Evolutionary conservation across 2,113 vertebrate species (phyloP).

Genomic region (Eulemur rufifrons): DNA sequence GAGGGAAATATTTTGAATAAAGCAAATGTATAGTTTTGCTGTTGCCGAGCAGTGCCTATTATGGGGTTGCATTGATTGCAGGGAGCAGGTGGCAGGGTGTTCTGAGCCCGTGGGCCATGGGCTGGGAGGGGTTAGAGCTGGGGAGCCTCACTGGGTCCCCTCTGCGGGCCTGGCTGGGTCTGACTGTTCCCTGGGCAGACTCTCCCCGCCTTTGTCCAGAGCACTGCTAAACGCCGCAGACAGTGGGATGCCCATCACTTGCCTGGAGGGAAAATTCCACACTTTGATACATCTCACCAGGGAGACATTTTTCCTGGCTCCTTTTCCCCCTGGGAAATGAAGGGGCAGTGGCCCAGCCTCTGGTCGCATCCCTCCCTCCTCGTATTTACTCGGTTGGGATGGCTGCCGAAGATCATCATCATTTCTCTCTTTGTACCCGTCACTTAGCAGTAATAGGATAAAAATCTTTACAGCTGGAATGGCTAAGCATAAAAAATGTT

Average conservation of each 20-base stretch:
- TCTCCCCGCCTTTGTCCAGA: conserved; percentile 4
- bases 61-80: conserved; percentile 57
- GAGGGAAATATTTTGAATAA: not conserved
- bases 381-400: conserved; percentile 71
- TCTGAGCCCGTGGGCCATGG: conserved; percentile 11
- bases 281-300: conserved; percentile 45
- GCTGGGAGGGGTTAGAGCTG: not conserved
- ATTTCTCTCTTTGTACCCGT: conserved; percentile 62
- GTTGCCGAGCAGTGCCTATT: conserved; percentile 75
- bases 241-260: conserved; percentile 25
- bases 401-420: conserved; percentile 66
- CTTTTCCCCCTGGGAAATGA: conserved; percentile 67
- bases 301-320: not conserved
- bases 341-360: conserved; percentile 39
- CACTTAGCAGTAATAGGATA: conserved; percentile 74
- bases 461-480: conserved; percentile 68
- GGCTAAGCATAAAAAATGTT: conserved; percentile 65
- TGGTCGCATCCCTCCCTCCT: conserved; percentile 19
- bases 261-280: conserved; percentile 48
- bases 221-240: conserved; percentile 31
- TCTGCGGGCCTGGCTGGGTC: not conserved
- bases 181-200: not conserved
- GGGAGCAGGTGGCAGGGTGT: conserved; percentile 48
- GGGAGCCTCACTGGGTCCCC: not conserved
- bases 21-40: conserved; percentile 27